These are phyloP conservation scores for Tenualosa ilisha DNA, from an alignment of 2,797 vertebrate genomes.

Conservation along the genomic window DNA sequence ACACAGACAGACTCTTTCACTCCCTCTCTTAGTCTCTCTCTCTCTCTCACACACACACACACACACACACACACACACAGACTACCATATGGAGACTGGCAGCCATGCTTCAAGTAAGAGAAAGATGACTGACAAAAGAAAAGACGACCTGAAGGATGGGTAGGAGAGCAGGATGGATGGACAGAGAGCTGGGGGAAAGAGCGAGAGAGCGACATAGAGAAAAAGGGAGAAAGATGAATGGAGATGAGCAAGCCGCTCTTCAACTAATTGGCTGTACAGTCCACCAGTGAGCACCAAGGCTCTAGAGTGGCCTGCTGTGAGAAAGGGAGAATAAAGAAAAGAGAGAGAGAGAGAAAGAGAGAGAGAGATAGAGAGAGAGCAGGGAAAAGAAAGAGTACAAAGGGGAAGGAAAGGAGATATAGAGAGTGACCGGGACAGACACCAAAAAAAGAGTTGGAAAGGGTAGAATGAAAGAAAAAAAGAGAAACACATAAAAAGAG, in stretches of 20 bases:
- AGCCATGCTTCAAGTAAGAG: too few species aligned
- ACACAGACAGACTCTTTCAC: not conserved
- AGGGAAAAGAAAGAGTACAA: not conserved
- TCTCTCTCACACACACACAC: not conserved
- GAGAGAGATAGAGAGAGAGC: not conserved
- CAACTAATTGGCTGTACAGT: not conserved
- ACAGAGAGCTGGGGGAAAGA: not conserved
- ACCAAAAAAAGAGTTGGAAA: too few species aligned
- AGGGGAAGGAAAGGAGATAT: not conserved
- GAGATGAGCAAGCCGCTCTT: not conserved
- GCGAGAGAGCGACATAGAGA: not conserved
- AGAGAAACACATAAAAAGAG: too few species aligned
- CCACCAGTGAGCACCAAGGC: too few species aligned
- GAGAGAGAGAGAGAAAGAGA: too few species aligned
- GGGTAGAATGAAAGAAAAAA: too few species aligned
- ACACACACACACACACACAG: not conserved
- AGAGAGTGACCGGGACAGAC: not conserved
- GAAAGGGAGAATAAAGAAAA: not conserved
- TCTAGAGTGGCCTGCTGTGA: not conserved
- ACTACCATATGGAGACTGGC: too few species aligned
- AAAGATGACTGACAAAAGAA: too few species aligned
- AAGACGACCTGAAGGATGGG: too few species aligned
- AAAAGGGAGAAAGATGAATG: not conserved
- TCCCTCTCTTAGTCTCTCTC: too few species aligned
- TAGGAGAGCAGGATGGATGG: not conserved